Conservation (phyloP, 2,113 vertebrate species). For the Gobio gobio region DNA sequence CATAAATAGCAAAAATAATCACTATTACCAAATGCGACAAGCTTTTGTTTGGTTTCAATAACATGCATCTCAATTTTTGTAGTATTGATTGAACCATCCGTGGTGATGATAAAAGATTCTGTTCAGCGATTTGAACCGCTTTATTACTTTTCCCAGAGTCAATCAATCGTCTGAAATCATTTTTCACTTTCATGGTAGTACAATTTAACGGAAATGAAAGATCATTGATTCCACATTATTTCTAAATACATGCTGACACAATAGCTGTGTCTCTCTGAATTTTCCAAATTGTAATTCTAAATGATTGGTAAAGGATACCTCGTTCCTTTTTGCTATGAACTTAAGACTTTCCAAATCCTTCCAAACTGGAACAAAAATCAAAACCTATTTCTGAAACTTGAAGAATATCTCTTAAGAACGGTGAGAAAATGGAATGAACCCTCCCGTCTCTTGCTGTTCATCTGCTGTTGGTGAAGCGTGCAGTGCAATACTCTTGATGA, state of each 20-base stretch:
- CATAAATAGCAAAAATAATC: background rate
- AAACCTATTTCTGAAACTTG: constrained; percentile 9
- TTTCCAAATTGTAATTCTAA: constrained; percentile 10
- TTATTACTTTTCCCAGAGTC: background rate
- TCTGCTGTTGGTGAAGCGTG: constrained; percentile 21
- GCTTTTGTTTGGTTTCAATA: background rate
- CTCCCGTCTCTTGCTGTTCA: background rate
- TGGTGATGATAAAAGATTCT: background rate
- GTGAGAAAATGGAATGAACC: constrained; percentile 19
- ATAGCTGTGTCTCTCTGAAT: background rate
- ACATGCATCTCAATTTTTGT: background rate
- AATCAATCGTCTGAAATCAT: constrained; percentile 4
- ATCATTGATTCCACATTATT: constrained; percentile 22
- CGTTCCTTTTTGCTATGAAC: background rate
- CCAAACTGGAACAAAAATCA: background rate
- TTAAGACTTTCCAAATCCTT: background rate
- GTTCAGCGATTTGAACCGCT: background rate
- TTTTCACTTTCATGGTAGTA: background rate
- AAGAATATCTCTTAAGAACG: background rate
- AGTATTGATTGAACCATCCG: background rate
- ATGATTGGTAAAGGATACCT: background rate
- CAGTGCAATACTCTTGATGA: constrained; percentile 19
- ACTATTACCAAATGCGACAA: background rate
- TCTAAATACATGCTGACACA: background rate
- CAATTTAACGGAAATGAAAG: constrained; percentile 2